These are phyloP conservation scores for Heliopora coerulea DNA, from an alignment of 92 coral and sea anemone species.

Conservation along the genomic window DNA sequence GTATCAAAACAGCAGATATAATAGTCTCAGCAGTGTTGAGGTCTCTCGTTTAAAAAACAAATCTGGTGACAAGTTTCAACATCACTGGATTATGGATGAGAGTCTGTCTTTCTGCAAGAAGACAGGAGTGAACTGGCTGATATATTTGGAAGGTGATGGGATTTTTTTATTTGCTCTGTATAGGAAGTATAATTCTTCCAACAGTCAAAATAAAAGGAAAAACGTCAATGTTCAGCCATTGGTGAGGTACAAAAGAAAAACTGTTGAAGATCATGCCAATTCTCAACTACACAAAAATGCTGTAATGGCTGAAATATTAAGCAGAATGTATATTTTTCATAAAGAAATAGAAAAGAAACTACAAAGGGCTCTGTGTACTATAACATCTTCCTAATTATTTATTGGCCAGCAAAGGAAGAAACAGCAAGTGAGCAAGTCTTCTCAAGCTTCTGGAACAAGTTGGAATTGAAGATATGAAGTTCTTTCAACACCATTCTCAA, in stretches of 20 bases:
- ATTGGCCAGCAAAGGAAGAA: slow-evolving; percentile 70
- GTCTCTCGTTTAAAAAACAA: too few species aligned
- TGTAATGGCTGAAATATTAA: slow-evolving; percentile 44
- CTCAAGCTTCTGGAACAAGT: slow-evolving; percentile 51
- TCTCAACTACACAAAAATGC: slow-evolving; percentile 49
- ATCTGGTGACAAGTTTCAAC: slow-evolving; percentile 11
- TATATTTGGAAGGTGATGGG: slow-evolving; percentile 14
- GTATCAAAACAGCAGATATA: slow-evolving; percentile 5
- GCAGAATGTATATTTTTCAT: slow-evolving; percentile 50
- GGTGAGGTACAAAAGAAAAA: slow-evolving; percentile 15
- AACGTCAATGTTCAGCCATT: slow-evolving; percentile 23
- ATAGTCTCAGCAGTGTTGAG: too few species aligned
- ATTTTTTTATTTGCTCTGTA: slow-evolving; percentile 36
- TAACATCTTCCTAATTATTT: slow-evolving; percentile 54
- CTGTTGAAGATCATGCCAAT: slow-evolving; percentile 39
- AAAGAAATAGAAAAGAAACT: slow-evolving; percentile 44
- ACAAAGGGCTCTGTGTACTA: slow-evolving; percentile 46
- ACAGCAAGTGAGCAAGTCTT: slow-evolving; percentile 55
- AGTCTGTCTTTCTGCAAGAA: slow-evolving; percentile 8
- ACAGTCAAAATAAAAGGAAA: background rate
- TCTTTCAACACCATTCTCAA: slow-evolving; percentile 60
- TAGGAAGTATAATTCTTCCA: slow-evolving; percentile 15
- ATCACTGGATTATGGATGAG: slow-evolving; percentile 3
- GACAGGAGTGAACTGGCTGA: slow-evolving; percentile 20
- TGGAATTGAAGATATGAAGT: slow-evolving; percentile 55